Conservation (phyloP, 2,888 invertebrate species). For the Chirona hameri region DNA sequence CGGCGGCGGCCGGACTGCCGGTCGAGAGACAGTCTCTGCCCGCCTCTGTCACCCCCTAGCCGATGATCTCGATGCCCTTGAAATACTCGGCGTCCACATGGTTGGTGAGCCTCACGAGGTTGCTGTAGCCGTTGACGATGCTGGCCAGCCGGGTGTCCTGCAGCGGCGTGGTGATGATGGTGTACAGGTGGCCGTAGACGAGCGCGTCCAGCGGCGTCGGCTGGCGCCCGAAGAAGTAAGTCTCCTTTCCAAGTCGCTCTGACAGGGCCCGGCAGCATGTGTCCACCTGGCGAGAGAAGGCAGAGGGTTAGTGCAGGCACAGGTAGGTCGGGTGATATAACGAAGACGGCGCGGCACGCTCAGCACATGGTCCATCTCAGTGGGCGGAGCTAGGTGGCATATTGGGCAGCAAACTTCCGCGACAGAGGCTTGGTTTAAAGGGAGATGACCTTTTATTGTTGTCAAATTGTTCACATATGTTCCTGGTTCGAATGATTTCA, state of each 20-base stretch:
- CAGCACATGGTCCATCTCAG: no score
- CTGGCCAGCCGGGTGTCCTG: conserved; percentile 77
- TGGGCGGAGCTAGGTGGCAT: no score
- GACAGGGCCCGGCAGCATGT: conserved; percentile 84
- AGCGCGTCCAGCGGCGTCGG: conserved; percentile 94
- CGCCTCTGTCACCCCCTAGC: not conserved
- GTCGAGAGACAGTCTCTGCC: no score
- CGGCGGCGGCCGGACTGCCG: no score
- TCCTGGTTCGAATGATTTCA: no score
- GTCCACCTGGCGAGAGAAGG: conserved; percentile 61
- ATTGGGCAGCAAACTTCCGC: no score
- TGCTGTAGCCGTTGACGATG: conserved; percentile 69
- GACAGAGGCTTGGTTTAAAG: no score
- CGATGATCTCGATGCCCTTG: conserved; percentile 32
- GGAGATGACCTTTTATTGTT: no score
- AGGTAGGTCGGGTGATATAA: not conserved
- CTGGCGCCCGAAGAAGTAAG: conserved; percentile 78
- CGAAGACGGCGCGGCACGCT: no score
- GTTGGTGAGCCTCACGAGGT: conserved; percentile 75
- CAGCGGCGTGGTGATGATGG: conserved; percentile 82
- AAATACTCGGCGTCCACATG: conserved; percentile 80
- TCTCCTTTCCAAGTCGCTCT: conserved; percentile 74
- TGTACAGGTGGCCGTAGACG: conserved; percentile 95
- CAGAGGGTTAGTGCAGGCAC: conserved; percentile 39
- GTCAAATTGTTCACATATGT: no score